A percentile compares a stretch with the other conserved stretches of the same genome.
Evolutionary conservation across 2,113 vertebrate genomes (phyloP).

Genomic region (Zosterops hypoxanthus): DNA sequence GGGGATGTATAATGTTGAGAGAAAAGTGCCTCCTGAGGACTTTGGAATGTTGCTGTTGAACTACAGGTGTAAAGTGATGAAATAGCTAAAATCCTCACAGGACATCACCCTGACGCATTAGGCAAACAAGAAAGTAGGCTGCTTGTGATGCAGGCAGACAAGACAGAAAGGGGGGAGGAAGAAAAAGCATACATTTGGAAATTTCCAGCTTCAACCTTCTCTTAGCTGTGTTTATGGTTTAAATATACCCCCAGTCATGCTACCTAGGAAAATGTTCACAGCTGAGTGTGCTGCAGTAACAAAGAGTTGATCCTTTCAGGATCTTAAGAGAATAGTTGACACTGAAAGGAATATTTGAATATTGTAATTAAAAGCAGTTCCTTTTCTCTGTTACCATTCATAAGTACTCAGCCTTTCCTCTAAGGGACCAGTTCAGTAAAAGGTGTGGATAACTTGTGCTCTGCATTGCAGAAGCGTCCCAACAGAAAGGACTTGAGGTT

Average conservation of each 20-base stretch:
- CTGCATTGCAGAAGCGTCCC: conserved; percentile 11
- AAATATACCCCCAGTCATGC: neutral
- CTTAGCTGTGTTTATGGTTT: neutral
- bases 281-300: neutral
- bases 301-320: neutral
- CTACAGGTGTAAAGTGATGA: conserved; percentile 21
- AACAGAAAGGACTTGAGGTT: neutral
- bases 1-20: neutral
- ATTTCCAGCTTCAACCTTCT: conserved; percentile 29
- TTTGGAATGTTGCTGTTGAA: neutral
- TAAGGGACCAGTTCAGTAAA: neutral
- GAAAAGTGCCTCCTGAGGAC: conserved; percentile 35
- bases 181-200: neutral
- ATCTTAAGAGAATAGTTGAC: neutral
- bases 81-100: conserved; percentile 35
- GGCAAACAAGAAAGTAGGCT: conserved; percentile 5
- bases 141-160: neutral
- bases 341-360: conserved; percentile 16
- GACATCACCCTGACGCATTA: neutral
- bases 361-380: neutral
- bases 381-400: conserved; percentile 11
- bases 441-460: neutral
- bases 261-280: neutral
- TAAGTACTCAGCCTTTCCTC: neutral
- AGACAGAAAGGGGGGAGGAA: neutral